Conservation (phyloP, 2,888 invertebrate species). For the Masnerella sp. region DNA sequence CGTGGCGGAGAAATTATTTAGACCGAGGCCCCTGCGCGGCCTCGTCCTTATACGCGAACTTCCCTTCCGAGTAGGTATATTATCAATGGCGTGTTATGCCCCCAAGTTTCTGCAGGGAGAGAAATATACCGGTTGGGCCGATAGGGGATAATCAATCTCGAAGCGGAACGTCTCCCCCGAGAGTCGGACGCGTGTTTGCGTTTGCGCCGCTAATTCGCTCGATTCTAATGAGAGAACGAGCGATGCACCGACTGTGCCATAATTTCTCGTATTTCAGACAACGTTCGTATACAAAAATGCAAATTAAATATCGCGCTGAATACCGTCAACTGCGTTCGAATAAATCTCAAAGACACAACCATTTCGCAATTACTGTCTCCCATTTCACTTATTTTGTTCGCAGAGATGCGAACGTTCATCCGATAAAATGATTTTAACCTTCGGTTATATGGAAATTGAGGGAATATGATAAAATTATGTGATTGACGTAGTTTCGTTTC, state of each 20-base stretch:
- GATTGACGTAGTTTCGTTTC: too few species aligned
- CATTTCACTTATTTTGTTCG: not conserved
- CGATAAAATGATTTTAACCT: too few species aligned
- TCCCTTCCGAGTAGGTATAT: conserved; percentile 57
- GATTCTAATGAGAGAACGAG: conserved; percentile 70
- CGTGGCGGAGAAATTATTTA: conserved; percentile 42
- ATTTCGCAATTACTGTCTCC: not conserved
- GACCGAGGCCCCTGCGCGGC: conserved; percentile 21
- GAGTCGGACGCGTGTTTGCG: conserved; percentile 67
- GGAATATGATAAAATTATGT: too few species aligned
- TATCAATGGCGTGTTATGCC: conserved; percentile 58
- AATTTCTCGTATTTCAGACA: conserved; percentile 42
- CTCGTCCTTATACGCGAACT: conserved; percentile 46
- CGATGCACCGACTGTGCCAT: conserved; percentile 35
- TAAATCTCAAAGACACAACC: not conserved
- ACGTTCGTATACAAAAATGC: conserved; percentile 21
- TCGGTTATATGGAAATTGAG: too few species aligned
- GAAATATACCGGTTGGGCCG: conserved; percentile 69
- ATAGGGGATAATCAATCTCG: conserved; percentile 76
- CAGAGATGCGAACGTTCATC: too few species aligned
- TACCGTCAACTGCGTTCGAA: not conserved
- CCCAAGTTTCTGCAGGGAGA: conserved; percentile 67
- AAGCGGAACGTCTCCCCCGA: conserved; percentile 68
- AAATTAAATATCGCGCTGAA: conserved; percentile 28
- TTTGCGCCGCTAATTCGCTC: conserved; percentile 73